Evolutionary conservation across 23 tunicate genomes (phyloP), one percentile per base, ranked within the genome.

Genomic region (Clavelina lepadiformis): DNA sequence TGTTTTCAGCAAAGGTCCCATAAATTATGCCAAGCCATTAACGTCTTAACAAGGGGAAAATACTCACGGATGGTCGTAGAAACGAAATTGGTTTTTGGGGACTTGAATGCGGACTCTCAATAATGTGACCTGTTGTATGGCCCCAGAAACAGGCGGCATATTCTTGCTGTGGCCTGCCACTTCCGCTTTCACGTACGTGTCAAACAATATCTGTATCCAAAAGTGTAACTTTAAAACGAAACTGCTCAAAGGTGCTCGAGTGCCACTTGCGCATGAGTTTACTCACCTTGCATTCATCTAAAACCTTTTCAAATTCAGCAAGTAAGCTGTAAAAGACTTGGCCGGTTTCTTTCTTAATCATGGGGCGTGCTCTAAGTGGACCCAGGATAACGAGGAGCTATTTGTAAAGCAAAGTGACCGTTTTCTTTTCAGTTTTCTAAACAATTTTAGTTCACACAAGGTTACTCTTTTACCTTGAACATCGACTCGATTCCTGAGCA

Each of bases 61-160:
- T 8, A 66, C 95, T 77, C 72, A 86, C 95, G 84, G 80, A 45
- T 86, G 85, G 3, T 79, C 54, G 38, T 55, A 67, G 45, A 87
- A 87, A 46, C 78, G 61, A 73, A 87, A 87, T 59, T 87, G 86
- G 22, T 87, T 74, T 35, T 79, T 87, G 1, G 86, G 96, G 38
- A 25, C 33, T 37, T 55, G 69, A 0, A 87, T 73, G 38, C 96
- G 76, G 22, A 41, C 34, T 15, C 72, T 69, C 28, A 79, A 72
- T 68, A 79, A 87, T 1, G 78, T 57, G 2, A 82, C 78, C 37
- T 87, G 38, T 61, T 79, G 86, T 45, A 87, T 76, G 31, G 87
- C 68, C 23, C 86, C 96, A 49, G 96, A 87, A 2, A 84, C 83
- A 5, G 86, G 86, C 6, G 96, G 96, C 86, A 87, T 79, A 73